Evolutionary conservation across 2,797 vertebrate species (phyloP).

Genomic region (Strix occidentalis): DNA sequence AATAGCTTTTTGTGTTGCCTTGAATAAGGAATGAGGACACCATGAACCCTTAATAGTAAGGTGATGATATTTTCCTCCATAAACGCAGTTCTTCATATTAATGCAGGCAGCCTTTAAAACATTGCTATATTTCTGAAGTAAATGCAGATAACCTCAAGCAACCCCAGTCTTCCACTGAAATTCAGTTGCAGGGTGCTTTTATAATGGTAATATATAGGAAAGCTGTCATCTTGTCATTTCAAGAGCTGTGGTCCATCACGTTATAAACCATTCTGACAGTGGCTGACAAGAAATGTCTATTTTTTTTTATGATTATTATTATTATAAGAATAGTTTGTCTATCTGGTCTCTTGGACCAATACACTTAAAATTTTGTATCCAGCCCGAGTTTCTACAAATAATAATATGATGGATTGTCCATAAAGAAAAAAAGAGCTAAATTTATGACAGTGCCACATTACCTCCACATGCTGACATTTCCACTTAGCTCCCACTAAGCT

Average conservation of each 20-base stretch:
- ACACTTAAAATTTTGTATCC: neutral
- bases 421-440: neutral
- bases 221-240: neutral
- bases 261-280: neutral
- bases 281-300: neutral
- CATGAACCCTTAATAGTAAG: neutral
- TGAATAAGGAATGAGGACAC: neutral
- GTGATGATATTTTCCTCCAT: neutral
- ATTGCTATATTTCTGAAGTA: neutral
- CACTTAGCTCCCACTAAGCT: neutral
- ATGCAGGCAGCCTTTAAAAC: neutral
- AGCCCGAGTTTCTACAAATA: neutral
- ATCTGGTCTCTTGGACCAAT: neutral
- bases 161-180: neutral
- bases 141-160: neutral
- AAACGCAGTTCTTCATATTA: neutral
- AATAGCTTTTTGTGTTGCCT: neutral
- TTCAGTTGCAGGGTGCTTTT: neutral
- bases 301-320: neutral
- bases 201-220: neutral
- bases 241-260: neutral
- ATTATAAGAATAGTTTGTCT: neutral
- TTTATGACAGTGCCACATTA: neutral
- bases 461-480: neutral
- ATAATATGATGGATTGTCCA: neutral